Evolutionary conservation across 2,888 invertebrate genomes (phyloP), one percentile per base, ranked within the genome.

Genomic region (Oscheius myriophilus): DNA sequence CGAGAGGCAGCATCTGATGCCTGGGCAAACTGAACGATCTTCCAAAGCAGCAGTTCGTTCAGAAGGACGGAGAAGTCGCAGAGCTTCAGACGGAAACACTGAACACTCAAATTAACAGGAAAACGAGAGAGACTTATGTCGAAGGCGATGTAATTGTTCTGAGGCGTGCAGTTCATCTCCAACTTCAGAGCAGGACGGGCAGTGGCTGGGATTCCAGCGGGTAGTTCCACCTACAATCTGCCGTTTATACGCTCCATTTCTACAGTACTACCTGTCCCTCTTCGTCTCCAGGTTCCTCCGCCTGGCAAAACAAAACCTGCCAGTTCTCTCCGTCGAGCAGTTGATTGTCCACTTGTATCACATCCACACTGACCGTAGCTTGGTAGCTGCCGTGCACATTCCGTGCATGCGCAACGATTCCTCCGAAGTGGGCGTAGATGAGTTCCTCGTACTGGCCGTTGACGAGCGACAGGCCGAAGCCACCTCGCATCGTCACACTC

Each of bases 301-400:
- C 87, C 1, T 88, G 87, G n/a, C 93, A 92, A 87, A 93, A 93
- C 78, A 96, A 88, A 75, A 95, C 90, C 63, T 94, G 93, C 6
- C 94, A 93, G 81, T 92, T 92, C 74, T 93, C 91, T 0, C 94
- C 91, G 84, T 93, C 93, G 79, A 93, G 90, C 68, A 96, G 86
- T 90, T 96, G 92, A 87, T 94, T 94, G 88, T 94, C 93, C 85
- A 88, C 88, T 87, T 96, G 95, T 84, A 95, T 91, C 86, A 92
- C 91, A 69, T 90, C 90, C 21, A 96, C 91, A 82, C 91, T 91
- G 63, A 93, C 90, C 85, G 93, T 92, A 26, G 89, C 72, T 9
- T 87, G 87, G 67, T 87, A 87, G 25, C 92, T 79, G 93, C 91
- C 79, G 94, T 89, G 74, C 93, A 94, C 79, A 93, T 88, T 11